Evolutionary conservation across 2,888 invertebrate species (phyloP).

Genomic region (Acronicta leporina): DNA sequence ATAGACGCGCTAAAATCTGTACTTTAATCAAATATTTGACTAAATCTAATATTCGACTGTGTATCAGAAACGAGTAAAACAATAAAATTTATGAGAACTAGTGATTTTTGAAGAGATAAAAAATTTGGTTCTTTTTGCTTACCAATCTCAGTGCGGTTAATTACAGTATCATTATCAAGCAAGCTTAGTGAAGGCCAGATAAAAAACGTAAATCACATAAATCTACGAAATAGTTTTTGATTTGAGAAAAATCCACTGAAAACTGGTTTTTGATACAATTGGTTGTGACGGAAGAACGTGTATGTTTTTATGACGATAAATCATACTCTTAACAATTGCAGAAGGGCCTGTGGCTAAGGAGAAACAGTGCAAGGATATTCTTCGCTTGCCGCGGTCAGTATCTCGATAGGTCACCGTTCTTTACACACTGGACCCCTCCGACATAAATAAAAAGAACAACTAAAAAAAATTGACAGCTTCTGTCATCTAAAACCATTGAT

Average conservation of each 20-base stretch:
- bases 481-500: no score
- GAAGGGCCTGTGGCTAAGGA: no score
- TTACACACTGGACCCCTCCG: no score
- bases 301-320: neutral
- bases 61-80: no score
- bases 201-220: slow-evolving; percentile 3
- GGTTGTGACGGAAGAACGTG: neutral
- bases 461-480: no score
- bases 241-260: neutral
- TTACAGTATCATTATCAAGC: slow-evolving; percentile 12
- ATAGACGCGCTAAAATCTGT: no score
- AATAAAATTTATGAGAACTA: slow-evolving; percentile 20
- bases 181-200: neutral
- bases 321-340: neutral
- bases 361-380: no score
- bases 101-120: slow-evolving; percentile 13
- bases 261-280: neutral
- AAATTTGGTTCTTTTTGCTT: slow-evolving; percentile 4
- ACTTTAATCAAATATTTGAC: no score
- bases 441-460: no score
- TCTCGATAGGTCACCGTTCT: no score
- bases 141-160: slow-evolving; percentile 3
- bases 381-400: no score
- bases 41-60: no score
- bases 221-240: neutral